These are phyloP conservation scores for Aphelocoma coerulescens DNA, from an alignment of 2,113 vertebrate genomes.

Conservation along the genomic window DNA sequence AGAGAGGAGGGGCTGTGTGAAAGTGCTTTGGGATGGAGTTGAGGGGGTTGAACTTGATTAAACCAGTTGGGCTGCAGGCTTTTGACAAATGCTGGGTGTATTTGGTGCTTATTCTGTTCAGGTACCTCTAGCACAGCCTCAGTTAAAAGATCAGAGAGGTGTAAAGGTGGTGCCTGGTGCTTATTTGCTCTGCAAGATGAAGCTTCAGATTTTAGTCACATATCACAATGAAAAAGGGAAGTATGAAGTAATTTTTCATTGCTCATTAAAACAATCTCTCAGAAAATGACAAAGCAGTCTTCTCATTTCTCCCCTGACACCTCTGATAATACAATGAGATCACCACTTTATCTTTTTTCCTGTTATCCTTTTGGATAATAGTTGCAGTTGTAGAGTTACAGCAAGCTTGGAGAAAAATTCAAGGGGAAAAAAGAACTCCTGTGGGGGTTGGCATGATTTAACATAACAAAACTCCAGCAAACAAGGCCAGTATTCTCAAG, in stretches of 20 bases:
- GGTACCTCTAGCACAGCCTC: not conserved
- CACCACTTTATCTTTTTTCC: constrained; percentile 6
- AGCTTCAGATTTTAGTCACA: not conserved
- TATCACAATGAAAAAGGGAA: not conserved
- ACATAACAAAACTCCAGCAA: not conserved
- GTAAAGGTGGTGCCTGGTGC: not conserved
- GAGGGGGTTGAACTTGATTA: not conserved
- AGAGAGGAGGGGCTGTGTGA: not conserved
- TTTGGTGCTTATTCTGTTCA: not conserved
- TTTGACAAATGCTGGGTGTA: not conserved
- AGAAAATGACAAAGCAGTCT: constrained; percentile 3
- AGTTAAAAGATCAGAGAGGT: not conserved
- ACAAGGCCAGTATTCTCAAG: not conserved
- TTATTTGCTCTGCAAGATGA: not conserved
- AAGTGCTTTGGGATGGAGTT: not conserved
- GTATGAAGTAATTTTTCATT: not conserved
- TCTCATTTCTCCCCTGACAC: not conserved
- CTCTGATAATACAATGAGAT: constrained; percentile 26
- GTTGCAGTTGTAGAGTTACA: not conserved
- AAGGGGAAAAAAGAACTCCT: not conserved
- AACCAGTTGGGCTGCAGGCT: not conserved
- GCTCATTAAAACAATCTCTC: not conserved
- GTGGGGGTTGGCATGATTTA: not conserved
- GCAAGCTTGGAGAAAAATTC: not conserved
- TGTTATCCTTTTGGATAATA: not conserved